These are phyloP conservation scores for Tromatobia lineatoria DNA, from an alignment of 2,888 invertebrate species.

Conservation along the genomic window DNA sequence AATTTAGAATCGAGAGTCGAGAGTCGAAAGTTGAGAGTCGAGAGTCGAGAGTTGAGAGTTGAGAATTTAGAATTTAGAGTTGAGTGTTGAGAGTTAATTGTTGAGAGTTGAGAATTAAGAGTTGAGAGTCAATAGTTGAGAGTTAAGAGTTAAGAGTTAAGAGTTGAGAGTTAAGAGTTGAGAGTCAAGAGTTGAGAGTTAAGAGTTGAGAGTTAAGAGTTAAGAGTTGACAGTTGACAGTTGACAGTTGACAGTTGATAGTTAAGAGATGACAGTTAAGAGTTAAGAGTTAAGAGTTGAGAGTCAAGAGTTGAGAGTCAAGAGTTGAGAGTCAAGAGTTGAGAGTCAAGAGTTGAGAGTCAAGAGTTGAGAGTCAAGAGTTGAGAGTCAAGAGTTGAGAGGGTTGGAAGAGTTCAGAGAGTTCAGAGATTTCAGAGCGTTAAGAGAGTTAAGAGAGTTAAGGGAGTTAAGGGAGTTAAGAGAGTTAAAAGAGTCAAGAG, in stretches of 20 bases:
- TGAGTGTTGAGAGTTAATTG: constrained; percentile 52
- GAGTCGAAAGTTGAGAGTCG: constrained; percentile 56
- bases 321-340: constrained; percentile 47
- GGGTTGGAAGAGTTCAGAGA: too few species aligned
- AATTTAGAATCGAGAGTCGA: too few species aligned
- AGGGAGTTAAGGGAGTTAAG: too few species aligned
- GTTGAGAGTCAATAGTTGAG: too few species aligned
- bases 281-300: constrained; percentile 49
- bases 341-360: constrained; percentile 61
- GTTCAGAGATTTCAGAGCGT: too few species aligned
- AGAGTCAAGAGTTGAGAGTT: constrained; percentile 54
- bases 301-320: constrained; percentile 62
- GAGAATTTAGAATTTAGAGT: too few species aligned
- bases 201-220: constrained; percentile 60
- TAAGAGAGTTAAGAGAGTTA: too few species aligned
- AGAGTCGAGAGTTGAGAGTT: constrained; percentile 62
- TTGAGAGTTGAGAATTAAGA: constrained; percentile 57
- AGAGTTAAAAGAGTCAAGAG: too few species aligned
- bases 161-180: constrained; percentile 57
- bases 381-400: constrained; percentile 59
- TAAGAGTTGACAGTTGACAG: constrained; percentile 52
- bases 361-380: constrained; percentile 45
- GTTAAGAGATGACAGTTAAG: too few species aligned
- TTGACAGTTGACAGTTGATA: constrained; percentile 61
- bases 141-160: constrained; percentile 56